phyloP scores from a whole-genome alignment of 2,113 vertebrate species.

The Sisor rabdophorus region DNA sequence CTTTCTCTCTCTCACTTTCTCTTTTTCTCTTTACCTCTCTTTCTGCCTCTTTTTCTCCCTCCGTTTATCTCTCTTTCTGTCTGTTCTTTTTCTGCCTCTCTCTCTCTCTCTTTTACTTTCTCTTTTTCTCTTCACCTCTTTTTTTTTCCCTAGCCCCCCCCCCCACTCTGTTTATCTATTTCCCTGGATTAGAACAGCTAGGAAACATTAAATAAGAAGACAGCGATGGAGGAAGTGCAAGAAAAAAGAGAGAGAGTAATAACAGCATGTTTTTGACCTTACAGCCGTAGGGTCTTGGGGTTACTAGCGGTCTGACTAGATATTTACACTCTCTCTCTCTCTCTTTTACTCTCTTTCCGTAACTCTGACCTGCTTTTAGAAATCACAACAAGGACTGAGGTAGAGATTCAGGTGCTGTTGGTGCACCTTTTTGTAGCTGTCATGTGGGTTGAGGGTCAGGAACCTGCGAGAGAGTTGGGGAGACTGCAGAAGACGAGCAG shows the following conservation, averaged over 20 bases:
- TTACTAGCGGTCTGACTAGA: neutral
- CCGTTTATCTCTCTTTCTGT: too few relatives aligned
- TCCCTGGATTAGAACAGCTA: neutral
- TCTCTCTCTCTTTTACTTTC: too few relatives aligned
- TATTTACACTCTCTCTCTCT: neutral
- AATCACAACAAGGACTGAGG: conserved; percentile 1
- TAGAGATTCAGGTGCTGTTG: too few relatives aligned
- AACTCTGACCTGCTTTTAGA: conserved; percentile 3
- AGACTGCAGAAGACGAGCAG: neutral
- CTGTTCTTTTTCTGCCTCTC: too few relatives aligned
- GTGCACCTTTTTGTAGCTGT: conserved; percentile 4
- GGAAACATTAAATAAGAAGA: neutral
- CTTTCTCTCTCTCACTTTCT: neutral
- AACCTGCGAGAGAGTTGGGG: neutral
- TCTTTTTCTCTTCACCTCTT: too few relatives aligned
- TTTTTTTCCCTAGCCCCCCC: neutral
- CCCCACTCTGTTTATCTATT: too few relatives aligned
- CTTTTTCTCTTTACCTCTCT: too few relatives aligned
- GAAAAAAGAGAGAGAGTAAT: neutral
- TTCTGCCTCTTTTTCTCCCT: too few relatives aligned
- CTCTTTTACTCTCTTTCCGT: neutral
- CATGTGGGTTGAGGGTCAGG: neutral
- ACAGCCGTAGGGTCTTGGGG: neutral
- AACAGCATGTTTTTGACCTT: neutral
- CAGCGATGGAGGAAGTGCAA: neutral